These are phyloP conservation scores for Drosophila melanica DNA, from an alignment of 1,140 invertebrate genomes.

Conservation along the genomic window DNA sequence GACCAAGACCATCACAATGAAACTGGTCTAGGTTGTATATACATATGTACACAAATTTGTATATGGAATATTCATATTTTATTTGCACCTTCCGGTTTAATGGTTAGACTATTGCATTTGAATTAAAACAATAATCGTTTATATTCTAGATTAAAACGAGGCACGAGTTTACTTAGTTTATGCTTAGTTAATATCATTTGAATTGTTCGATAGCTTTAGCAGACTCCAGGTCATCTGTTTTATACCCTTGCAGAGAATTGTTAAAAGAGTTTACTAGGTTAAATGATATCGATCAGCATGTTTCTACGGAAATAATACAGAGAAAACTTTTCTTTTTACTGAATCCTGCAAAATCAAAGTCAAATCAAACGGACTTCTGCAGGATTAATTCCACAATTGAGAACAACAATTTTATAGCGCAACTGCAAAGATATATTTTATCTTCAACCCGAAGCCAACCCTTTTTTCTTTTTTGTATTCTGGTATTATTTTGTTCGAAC, in stretches of 20 bases:
- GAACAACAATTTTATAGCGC: too few species aligned
- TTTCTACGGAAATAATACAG: too few species aligned
- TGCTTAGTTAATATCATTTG: constrained; percentile 45
- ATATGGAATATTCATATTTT: constrained; percentile 49
- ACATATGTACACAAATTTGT: too few species aligned
- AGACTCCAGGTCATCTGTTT: not conserved
- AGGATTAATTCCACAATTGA: too few species aligned
- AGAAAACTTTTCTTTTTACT: too few species aligned
- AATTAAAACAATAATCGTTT: constrained; percentile 43
- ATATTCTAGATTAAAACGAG: constrained; percentile 43
- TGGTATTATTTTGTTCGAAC: not conserved
- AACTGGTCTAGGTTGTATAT: too few species aligned
- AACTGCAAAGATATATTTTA: constrained; percentile 1
- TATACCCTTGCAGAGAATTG: constrained; percentile 1
- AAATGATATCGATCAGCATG: too few species aligned
- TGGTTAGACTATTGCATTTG: constrained; percentile 55
- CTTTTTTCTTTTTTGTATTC: not conserved
- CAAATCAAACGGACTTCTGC: too few species aligned
- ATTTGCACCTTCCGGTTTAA: constrained; percentile 44
- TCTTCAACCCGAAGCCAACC: not conserved
- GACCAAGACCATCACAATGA: too few species aligned
- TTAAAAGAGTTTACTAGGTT: too few species aligned
- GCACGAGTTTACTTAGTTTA: constrained; percentile 66
- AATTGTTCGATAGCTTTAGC: constrained; percentile 32
- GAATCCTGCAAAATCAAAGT: too few species aligned